Conservation (phyloP, 1,140 invertebrate species). For the Macrosteles quadrilineatus region DNA sequence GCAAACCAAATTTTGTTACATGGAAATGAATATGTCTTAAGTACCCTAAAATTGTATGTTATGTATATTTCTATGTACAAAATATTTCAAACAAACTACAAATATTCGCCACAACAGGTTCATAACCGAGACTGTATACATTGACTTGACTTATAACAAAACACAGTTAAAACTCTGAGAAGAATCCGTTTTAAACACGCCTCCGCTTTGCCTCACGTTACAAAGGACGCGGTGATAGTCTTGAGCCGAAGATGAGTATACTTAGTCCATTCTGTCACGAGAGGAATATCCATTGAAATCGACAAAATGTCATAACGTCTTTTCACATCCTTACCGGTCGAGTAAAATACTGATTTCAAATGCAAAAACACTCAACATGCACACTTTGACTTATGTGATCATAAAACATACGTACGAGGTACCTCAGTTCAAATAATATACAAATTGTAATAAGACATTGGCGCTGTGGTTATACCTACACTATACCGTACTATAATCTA, state of each 20-base stretch:
- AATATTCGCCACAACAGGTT: not conserved
- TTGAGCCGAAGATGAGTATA: not conserved
- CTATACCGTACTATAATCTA: conserved; percentile 19
- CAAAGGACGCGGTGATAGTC: not conserved
- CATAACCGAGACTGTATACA: not conserved
- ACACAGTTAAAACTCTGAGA: conserved; percentile 1
- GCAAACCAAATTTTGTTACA: conserved; percentile 10
- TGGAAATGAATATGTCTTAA: not conserved
- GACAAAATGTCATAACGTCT: too few relatives aligned
- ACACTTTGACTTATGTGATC: not conserved
- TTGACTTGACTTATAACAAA: not conserved
- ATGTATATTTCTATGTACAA: conserved; percentile 3
- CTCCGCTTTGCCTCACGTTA: too few relatives aligned
- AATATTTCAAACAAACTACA: conserved; percentile 14
- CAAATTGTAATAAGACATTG: conserved; percentile 6
- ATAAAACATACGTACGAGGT: not conserved
- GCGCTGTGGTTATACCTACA: not conserved
- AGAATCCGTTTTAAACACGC: not conserved
- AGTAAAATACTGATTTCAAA: too few relatives aligned
- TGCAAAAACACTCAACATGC: not conserved
- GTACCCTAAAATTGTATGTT: conserved; percentile 11
- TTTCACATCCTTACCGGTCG: too few relatives aligned
- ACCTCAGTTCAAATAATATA: conserved; percentile 1
- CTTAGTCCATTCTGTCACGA: not conserved
- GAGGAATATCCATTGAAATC: too few relatives aligned